Percentiles rank a stretch among this genome's conserved stretches.
Conservation (phyloP, 2,797 vertebrate species). For the Falco naumanni region DNA sequence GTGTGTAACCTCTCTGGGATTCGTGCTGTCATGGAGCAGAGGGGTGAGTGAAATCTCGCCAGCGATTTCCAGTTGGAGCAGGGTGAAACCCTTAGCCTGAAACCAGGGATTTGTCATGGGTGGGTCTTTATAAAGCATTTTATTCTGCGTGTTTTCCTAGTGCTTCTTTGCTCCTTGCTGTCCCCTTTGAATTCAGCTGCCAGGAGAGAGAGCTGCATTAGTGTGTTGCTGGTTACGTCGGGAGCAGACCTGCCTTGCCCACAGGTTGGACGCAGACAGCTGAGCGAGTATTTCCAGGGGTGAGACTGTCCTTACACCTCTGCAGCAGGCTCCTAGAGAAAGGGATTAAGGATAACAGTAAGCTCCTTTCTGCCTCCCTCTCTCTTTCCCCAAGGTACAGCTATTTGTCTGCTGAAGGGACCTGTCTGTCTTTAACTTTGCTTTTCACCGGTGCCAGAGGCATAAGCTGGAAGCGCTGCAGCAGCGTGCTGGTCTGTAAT, state of each 20-base stretch:
- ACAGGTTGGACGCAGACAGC: neutral
- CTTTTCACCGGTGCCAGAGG: neutral
- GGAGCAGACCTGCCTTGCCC: neutral
- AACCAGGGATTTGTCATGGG: neutral
- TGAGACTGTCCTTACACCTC: neutral
- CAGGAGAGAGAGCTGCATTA: neutral
- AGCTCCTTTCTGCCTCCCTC: neutral
- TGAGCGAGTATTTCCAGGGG: neutral
- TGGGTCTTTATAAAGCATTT: neutral
- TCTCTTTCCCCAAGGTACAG: neutral
- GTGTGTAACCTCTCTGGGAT: neutral
- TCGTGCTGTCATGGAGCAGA: neutral
- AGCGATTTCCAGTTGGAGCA: neutral
- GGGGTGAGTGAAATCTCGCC: neutral
- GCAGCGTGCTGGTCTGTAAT: neutral
- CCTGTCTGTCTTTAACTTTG: neutral
- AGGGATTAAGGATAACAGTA: neutral
- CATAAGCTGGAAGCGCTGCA: rapidly evolving
- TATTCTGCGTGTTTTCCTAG: neutral
- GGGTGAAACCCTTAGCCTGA: neutral
- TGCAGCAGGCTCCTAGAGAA: neutral
- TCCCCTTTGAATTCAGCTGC: neutral
- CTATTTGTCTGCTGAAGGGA: neutral
- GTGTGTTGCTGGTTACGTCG: neutral
- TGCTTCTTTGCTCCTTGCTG: neutral